Evolutionary conservation across 2,113 vertebrate species (phyloP), one percentile per base, ranked within the genome.

Genomic region (Megaceryle torquata): DNA sequence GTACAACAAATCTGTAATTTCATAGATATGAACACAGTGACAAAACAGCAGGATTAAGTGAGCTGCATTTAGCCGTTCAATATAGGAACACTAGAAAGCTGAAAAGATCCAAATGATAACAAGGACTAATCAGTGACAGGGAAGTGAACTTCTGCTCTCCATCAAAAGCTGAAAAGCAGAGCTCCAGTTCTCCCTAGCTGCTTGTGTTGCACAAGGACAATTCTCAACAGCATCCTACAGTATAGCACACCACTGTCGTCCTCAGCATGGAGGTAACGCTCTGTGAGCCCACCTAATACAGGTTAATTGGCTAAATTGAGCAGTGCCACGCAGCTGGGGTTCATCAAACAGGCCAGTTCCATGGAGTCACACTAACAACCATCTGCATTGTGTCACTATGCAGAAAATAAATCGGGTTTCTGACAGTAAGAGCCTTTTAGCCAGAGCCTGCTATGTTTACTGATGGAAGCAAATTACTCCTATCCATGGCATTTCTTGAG

Each of bases 311-410:
- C 53, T 46, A 61, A 57, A 35, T 13, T 29, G 48, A 56, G 33
- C 59, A 43, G 28, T 7, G 71, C 28, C 67, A 44, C 61, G 60
- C 96, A 93, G 93, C 89, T 92, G 92, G 90, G 46, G 69, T 48
- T 91, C 71, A 33, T 92, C 93, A 82, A 61, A 84, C 70, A 68
- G 69, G 88, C 79, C 82, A 41, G 21, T 19, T 41, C 46, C 63
- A 37, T 5, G 5, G 8, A 71, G 46, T 53, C 63, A 43, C 43
- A 17, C 50, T 44, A 88, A 15, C 57, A 35, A 31, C 83, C 94
- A 90, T 75, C 96, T 96, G 97, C 22, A 44, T 8, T 44, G 75
- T 14, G 75, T 94, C 96, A 91, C 56, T 5, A 29, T 20, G 33
- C 39, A 85, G 39, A 35, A 85, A 86, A 85, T 35, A 71, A 63